Evolutionary conservation across 1,140 invertebrate genomes (phyloP).

Genomic region (Zophobas atratus): DNA sequence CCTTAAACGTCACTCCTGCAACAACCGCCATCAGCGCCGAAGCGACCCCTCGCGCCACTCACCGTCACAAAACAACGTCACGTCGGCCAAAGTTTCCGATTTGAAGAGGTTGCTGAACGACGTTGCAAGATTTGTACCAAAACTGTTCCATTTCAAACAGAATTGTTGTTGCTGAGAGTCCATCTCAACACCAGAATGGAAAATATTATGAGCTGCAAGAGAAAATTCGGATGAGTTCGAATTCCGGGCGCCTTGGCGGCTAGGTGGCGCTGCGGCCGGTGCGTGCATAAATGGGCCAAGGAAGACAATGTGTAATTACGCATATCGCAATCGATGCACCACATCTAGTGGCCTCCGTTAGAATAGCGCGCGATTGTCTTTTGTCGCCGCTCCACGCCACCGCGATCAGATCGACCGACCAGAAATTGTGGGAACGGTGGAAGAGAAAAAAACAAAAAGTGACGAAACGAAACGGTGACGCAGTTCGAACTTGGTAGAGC

Average conservation of each 20-base stretch:
- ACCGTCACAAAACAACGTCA: slow-evolving; percentile 93
- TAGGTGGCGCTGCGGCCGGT: not conserved
- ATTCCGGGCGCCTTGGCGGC: not conserved
- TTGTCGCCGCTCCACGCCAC: not conserved
- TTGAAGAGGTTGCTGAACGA: slow-evolving; percentile 91
- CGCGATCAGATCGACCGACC: not conserved
- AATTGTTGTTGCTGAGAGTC: slow-evolving; percentile 91
- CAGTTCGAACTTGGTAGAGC: slow-evolving; percentile 14
- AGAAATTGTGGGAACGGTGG: not conserved
- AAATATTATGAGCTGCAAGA: slow-evolving; percentile 66
- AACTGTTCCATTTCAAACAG: slow-evolving; percentile 94
- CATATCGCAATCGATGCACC: not conserved
- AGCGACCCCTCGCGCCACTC: slow-evolving; percentile 65
- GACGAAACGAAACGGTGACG: slow-evolving; percentile 10
- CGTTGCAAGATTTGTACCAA: slow-evolving; percentile 89
- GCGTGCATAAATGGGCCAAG: not conserved
- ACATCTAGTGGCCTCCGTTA: not conserved
- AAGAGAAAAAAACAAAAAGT: not conserved
- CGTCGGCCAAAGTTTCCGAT: slow-evolving; percentile 91
- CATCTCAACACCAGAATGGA: slow-evolving; percentile 74
- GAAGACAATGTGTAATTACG: slow-evolving; percentile 2
- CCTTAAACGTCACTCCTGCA: slow-evolving; percentile 90
- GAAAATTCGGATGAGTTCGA: slow-evolving; percentile 44
- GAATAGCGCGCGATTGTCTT: not conserved
- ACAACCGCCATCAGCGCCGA: slow-evolving; percentile 55